A percentile compares a stretch with the other conserved stretches of the same genome.
Conservation (phyloP, 2,797 vertebrate genomes). For the Karalla daura region DNA sequence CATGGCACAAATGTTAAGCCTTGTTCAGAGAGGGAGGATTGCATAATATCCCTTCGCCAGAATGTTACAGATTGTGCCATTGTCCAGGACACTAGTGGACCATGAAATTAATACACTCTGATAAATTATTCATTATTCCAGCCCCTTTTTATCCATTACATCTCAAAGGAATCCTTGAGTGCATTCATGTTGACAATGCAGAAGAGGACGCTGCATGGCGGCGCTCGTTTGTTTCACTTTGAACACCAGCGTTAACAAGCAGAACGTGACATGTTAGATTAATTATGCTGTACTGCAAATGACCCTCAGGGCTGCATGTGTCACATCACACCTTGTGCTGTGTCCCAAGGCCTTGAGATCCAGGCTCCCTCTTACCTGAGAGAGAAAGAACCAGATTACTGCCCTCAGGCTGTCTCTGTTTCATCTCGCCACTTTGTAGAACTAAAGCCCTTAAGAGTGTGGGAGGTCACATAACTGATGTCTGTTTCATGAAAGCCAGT, state of each 20-base stretch:
- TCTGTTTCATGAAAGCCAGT: constrained; percentile 37
- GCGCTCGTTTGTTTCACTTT: constrained; percentile 73
- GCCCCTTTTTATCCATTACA: constrained; percentile 68
- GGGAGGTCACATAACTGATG: constrained; percentile 50
- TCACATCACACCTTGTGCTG: constrained; percentile 50
- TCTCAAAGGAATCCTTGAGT: constrained; percentile 67
- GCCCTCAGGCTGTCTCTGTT: constrained; percentile 59
- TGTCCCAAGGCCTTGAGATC: constrained; percentile 56
- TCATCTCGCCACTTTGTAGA: constrained; percentile 61
- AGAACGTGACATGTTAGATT: constrained; percentile 69
- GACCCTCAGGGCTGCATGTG: constrained; percentile 65
- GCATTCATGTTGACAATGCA: constrained; percentile 73
- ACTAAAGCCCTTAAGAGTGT: constrained; percentile 47
- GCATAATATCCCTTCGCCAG: constrained; percentile 33
- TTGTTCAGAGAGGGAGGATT: constrained; percentile 24
- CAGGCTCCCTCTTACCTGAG: constrained; percentile 52
- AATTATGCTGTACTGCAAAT: constrained; percentile 67
- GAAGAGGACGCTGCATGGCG: constrained; percentile 55
- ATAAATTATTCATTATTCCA: constrained; percentile 80
- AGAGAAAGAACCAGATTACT: constrained; percentile 52
- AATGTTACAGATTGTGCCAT: constrained; percentile 43
- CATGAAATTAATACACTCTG: constrained; percentile 75
- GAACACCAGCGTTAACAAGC: constrained; percentile 78
- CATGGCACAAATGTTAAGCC: constrained; percentile 12
- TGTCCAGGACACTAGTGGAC: constrained; percentile 64